Conservation (phyloP, 2,113 vertebrate genomes). For the Dissostichus mawsoni region DNA sequence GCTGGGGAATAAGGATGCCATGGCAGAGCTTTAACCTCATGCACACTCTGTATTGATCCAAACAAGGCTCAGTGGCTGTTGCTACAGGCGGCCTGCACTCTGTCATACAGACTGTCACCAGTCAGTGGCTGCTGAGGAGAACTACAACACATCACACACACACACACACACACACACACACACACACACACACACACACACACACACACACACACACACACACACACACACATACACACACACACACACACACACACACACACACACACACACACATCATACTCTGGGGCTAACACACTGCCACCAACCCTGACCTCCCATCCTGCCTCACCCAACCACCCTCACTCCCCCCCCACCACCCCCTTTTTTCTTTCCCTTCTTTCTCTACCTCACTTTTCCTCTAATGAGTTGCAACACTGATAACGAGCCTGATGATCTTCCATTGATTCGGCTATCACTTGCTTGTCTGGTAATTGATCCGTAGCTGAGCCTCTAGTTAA, state of each 20-base stretch:
- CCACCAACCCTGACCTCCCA: slow-evolving; percentile 61
- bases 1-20: slow-evolving; percentile 53
- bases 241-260: neutral
- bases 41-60: slow-evolving; percentile 71
- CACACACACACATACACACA: no score
- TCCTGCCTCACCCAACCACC: slow-evolving; percentile 79
- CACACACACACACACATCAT: neutral
- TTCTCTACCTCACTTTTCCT: slow-evolving; percentile 98
- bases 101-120: slow-evolving; percentile 57
- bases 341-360: slow-evolving; percentile 88
- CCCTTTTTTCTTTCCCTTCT: slow-evolving; percentile 90
- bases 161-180: slow-evolving; percentile 6
- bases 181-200: no score
- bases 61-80: slow-evolving; percentile 73
- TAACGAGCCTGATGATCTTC: slow-evolving; percentile 99
- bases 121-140: slow-evolving; percentile 46
- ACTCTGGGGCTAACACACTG: slow-evolving; percentile 31
- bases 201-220: no score
- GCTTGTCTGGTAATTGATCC: slow-evolving; percentile 99
- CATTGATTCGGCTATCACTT: slow-evolving; percentile 99
- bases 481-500: slow-evolving; percentile 99
- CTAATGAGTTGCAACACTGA: slow-evolving; percentile 99
- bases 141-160: slow-evolving; percentile 21
- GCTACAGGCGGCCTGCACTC: slow-evolving; percentile 67
- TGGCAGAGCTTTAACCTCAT: slow-evolving; percentile 75